Evolutionary conservation across 2,113 vertebrate species (phyloP).

Genomic region (Lamprologus sp.): DNA sequence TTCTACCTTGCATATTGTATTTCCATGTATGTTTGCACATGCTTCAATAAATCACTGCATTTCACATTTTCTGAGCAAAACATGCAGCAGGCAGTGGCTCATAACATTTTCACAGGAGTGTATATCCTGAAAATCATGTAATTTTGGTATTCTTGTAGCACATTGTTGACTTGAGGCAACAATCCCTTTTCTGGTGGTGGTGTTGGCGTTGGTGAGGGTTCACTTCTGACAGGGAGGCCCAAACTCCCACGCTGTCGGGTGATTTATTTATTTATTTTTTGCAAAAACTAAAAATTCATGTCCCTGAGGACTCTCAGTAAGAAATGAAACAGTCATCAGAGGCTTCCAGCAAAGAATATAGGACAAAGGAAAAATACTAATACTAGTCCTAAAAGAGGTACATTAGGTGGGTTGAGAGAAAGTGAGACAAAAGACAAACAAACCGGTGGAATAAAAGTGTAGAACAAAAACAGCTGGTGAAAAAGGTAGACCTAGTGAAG

Average conservation of each 20-base stretch:
- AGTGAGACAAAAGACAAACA: neutral
- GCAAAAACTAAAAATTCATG: neutral
- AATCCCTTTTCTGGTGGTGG: neutral
- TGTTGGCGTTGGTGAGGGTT: neutral
- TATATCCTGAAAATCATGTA: neutral
- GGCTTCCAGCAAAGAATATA: neutral
- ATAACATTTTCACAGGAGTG: neutral
- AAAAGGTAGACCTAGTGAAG: constrained; percentile 2
- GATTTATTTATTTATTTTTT: fast-evolving
- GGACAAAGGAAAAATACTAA: neutral
- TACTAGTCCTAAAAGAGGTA: neutral
- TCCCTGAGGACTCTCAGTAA: neutral
- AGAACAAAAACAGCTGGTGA: neutral
- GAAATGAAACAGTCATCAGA: neutral
- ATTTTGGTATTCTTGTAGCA: neutral
- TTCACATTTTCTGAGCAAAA: neutral
- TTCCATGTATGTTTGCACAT: neutral
- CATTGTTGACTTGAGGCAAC: neutral
- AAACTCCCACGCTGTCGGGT: neutral
- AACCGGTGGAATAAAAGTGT: neutral
- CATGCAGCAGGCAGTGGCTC: neutral
- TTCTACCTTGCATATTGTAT: neutral
- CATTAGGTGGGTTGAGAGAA: neutral
- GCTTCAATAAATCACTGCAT: neutral
- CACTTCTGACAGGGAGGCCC: neutral